These are phyloP conservation scores for Macrobrachium rosenbergii DNA, from an alignment of 1,140 invertebrate genomes.

Conservation along the genomic window DNA sequence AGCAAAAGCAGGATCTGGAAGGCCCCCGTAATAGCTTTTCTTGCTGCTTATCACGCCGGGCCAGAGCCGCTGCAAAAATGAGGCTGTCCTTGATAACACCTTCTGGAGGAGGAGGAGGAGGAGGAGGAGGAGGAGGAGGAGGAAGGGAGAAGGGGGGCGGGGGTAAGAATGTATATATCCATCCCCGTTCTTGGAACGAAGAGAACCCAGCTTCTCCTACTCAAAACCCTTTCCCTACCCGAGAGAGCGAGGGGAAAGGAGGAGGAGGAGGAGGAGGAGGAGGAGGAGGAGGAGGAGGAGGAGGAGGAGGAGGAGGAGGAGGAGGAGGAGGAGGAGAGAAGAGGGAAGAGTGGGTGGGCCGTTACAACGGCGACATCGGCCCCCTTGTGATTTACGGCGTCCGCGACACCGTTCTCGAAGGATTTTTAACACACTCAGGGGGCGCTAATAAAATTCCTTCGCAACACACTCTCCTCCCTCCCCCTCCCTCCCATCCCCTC, in stretches of 20 bases:
- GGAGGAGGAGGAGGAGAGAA: too few relatives aligned
- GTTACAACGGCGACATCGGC: slow-evolving; percentile 15
- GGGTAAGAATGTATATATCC: too few relatives aligned
- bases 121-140: background rate
- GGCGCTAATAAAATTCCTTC: slow-evolving; percentile 39
- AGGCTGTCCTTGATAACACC: slow-evolving; percentile 42
- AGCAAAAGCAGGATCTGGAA: slow-evolving; percentile 38
- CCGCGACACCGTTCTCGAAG: slow-evolving; percentile 22
- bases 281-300: background rate
- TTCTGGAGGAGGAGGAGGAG: background rate
- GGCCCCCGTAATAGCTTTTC: slow-evolving; percentile 7
- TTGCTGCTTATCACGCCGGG: slow-evolving; percentile 41
- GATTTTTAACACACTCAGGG: slow-evolving; percentile 47
- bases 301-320: too few relatives aligned
- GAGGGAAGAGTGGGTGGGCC: background rate
- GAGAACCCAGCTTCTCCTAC: background rate
- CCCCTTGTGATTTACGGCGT: slow-evolving; percentile 37
- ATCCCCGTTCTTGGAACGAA: background rate
- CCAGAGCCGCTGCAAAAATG: slow-evolving; percentile 51
- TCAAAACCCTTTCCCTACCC: too few relatives aligned
- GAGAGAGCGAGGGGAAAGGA: background rate
- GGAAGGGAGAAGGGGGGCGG: background rate
- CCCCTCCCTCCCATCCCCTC: background rate
- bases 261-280: background rate
- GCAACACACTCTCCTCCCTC: background rate